These are phyloP conservation scores for Thysanoteuthis rhombus DNA, from an alignment of 2,888 invertebrate genomes.

Conservation along the genomic window DNA sequence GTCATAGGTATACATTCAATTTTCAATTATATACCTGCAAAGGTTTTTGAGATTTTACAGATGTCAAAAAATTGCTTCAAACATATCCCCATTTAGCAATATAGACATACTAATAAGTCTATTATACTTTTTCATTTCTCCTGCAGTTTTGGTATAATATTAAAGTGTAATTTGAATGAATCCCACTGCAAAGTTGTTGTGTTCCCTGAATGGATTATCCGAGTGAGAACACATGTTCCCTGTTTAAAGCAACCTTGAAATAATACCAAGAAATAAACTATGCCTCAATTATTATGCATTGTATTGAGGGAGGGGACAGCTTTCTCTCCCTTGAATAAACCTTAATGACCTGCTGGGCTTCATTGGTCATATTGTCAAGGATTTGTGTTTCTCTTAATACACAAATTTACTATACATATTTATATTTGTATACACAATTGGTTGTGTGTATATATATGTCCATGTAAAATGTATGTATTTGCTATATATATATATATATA, in stretches of 20 bases:
- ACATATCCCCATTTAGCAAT: neutral
- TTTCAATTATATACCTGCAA: neutral
- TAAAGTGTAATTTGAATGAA: neutral
- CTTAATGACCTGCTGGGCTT: neutral
- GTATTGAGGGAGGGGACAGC: slow-evolving; percentile 12
- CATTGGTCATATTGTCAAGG: neutral
- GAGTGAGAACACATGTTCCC: neutral
- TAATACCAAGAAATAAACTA: slow-evolving; percentile 12
- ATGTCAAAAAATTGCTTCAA: neutral
- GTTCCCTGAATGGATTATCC: neutral
- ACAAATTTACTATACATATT: neutral
- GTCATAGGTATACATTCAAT: neutral
- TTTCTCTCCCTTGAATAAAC: neutral
- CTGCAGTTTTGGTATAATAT: neutral
- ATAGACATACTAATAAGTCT: neutral
- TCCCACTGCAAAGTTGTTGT: neutral
- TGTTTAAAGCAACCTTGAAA: neutral
- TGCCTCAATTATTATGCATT: neutral
- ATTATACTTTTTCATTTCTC: neutral
- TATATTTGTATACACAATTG: too few relatives aligned
- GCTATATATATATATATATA: too few relatives aligned
- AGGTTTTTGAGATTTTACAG: neutral
- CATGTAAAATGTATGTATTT: too few relatives aligned
- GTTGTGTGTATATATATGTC: too few relatives aligned
- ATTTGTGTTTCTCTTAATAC: neutral